Percentiles rank a stretch among this genome's conserved stretches.
Evolutionary conservation across 2,113 vertebrate genomes (phyloP).

Genomic region (Siphamia tubifer): DNA sequence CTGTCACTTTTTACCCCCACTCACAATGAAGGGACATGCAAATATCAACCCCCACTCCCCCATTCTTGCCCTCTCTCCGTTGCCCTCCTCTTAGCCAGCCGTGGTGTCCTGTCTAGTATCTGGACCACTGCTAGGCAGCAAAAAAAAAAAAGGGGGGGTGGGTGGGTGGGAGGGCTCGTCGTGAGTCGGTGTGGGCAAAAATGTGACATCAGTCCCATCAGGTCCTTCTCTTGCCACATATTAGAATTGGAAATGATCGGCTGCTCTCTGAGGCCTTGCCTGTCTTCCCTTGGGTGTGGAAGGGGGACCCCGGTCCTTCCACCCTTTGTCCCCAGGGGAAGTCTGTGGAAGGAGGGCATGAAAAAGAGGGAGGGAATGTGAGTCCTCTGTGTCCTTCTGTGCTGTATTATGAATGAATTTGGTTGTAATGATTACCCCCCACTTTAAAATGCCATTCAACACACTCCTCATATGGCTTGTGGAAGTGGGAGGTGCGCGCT

Average conservation of each 20-base stretch:
- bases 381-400: slow-evolving; percentile 88
- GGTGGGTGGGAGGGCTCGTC: slow-evolving; percentile 72
- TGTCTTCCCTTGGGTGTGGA: slow-evolving; percentile 86
- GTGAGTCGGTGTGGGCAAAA: slow-evolving; percentile 32
- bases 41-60: slow-evolving; percentile 80
- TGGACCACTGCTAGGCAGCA: slow-evolving; percentile 76
- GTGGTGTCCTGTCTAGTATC: slow-evolving; percentile 91
- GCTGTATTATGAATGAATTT: slow-evolving; percentile 96
- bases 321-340: slow-evolving; percentile 93
- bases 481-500: slow-evolving; percentile 40
- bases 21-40: slow-evolving; percentile 98
- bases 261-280: slow-evolving; percentile 89
- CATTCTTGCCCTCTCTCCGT: slow-evolving; percentile 52
- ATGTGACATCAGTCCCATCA: slow-evolving; percentile 92
- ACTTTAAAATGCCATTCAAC: slow-evolving; percentile 90
- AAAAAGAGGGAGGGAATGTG: slow-evolving; percentile 64
- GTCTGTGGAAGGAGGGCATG: slow-evolving; percentile 51
- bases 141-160: too few relatives aligned
- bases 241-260: slow-evolving; percentile 99
- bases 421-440: slow-evolving; percentile 91
- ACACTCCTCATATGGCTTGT: slow-evolving; percentile 90
- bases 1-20: slow-evolving; percentile 97
- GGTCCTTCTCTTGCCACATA: slow-evolving; percentile 81
- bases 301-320: slow-evolving; percentile 86
- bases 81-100: slow-evolving; percentile 81